These are phyloP conservation scores for Galagoides demidoff DNA, from an alignment of 2,797 vertebrate genomes.

Conservation along the genomic window DNA sequence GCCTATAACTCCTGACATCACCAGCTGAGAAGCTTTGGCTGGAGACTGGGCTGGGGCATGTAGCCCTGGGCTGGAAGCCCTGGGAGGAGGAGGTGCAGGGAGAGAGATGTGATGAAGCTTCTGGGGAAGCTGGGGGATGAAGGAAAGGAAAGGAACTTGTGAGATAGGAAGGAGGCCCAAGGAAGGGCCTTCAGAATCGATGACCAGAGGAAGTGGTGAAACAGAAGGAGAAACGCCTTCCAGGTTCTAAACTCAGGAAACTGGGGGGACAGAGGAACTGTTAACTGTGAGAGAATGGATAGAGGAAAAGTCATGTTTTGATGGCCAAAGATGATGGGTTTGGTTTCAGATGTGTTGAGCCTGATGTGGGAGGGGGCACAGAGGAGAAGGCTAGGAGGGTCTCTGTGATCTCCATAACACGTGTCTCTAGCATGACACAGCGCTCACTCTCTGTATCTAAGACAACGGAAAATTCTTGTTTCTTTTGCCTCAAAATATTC, in stretches of 20 bases:
- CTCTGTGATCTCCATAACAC: background rate
- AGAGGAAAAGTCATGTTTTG: background rate
- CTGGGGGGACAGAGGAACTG: background rate
- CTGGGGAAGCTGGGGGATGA: background rate
- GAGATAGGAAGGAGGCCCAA: background rate
- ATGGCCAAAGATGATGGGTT: background rate
- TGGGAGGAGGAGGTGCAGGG: background rate
- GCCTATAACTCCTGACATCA: too few relatives aligned
- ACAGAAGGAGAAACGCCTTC: background rate
- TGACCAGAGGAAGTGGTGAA: too few relatives aligned
- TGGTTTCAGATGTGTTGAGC: background rate
- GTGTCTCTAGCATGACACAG: too few relatives aligned
- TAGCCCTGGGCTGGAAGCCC: too few relatives aligned
- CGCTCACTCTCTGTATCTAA: background rate
- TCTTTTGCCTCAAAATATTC: background rate
- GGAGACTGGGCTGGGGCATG: background rate
- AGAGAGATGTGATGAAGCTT: background rate
- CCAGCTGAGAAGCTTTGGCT: background rate
- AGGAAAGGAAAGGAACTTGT: accelerated
- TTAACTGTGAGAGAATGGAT: background rate
- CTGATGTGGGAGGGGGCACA: background rate
- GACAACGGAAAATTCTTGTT: background rate
- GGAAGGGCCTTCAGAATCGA: background rate
- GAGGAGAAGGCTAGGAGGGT: background rate
- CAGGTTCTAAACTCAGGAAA: background rate